phyloP scores from a whole-genome alignment of 2,888 invertebrate species.

The Masnerella sp. region DNA sequence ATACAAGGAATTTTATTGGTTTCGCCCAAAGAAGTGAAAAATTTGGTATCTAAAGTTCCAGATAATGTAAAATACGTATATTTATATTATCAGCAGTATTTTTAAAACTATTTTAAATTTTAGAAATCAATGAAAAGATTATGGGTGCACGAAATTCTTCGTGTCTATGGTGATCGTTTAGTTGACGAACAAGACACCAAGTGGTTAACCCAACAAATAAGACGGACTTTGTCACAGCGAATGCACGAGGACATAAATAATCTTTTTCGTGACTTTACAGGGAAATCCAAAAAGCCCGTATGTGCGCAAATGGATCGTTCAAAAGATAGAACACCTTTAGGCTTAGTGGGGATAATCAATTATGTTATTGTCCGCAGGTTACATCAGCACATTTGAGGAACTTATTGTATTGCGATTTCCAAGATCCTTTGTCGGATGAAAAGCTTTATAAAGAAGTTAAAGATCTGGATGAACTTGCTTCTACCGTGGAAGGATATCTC shows the following conservation, averaged over 20 bases:
- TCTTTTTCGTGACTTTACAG: conserved; percentile 83
- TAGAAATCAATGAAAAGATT: conserved; percentile 91
- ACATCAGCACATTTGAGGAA: conserved; percentile 85
- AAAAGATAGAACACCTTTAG: conserved; percentile 4
- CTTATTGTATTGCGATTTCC: conserved; percentile 96
- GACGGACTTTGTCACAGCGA: conserved; percentile 80
- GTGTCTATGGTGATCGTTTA: conserved; percentile 95
- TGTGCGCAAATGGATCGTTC: conserved; percentile 1
- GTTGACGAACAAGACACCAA: conserved; percentile 88
- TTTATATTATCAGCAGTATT: neutral
- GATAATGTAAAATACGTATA: neutral
- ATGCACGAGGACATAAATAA: conserved; percentile 84
- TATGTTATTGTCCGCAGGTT: conserved; percentile 30
- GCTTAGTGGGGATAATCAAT: conserved; percentile 6
- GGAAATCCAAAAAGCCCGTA: conserved; percentile 36
- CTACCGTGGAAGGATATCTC: conserved; percentile 91
- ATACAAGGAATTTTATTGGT: conserved; percentile 94
- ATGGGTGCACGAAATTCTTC: conserved; percentile 95
- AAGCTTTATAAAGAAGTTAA: conserved; percentile 87
- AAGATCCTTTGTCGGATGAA: conserved; percentile 81
- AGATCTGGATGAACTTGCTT: conserved; percentile 87
- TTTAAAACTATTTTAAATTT: neutral
- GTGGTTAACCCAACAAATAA: conserved; percentile 88
- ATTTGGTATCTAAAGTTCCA: conserved; percentile 78
- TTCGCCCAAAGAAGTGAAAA: conserved; percentile 91